These are phyloP conservation scores for Tricholauxania praeusta DNA, from an alignment of 2,888 invertebrate genomes.

Conservation along the genomic window DNA sequence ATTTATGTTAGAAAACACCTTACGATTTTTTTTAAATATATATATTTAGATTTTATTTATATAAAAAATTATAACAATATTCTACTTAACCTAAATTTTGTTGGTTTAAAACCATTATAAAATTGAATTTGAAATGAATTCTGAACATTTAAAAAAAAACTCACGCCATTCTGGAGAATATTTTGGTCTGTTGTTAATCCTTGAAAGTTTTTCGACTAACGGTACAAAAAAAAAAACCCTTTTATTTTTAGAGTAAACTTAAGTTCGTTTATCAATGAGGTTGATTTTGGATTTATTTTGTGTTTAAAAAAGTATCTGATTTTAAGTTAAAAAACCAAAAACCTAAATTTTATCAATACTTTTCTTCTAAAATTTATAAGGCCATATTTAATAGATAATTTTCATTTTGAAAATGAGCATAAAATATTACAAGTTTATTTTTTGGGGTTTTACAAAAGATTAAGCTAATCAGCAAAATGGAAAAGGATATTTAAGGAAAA, in stretches of 20 bases:
- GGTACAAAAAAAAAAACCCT: not conserved
- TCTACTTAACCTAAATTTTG: conserved; percentile 39
- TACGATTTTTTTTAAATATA: conserved; percentile 13
- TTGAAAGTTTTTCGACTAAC: not conserved
- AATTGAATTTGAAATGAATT: conserved; percentile 4
- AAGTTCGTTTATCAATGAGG: not conserved
- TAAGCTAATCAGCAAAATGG: no score
- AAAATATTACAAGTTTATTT: conserved; percentile 12
- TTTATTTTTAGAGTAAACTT: not conserved
- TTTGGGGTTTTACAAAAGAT: not conserved
- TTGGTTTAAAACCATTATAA: conserved; percentile 35
- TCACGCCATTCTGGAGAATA: conserved; percentile 4
- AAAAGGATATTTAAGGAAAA: no score
- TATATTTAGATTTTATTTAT: conserved; percentile 14
- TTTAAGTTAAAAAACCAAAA: conserved; percentile 13
- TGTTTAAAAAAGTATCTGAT: not conserved
- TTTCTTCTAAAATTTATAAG: conserved; percentile 48
- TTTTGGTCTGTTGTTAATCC: conserved; percentile 5
- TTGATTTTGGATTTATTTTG: not conserved
- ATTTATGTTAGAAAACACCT: conserved; percentile 13
- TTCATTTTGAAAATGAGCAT: conserved; percentile 30
- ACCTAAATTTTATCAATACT: conserved; percentile 22
- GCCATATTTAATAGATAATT: conserved; percentile 49
- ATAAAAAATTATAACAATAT: conserved; percentile 40
- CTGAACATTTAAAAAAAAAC: not conserved